Evolutionary conservation across 2,888 invertebrate genomes (phyloP).

Genomic region (Phengaris arion): DNA sequence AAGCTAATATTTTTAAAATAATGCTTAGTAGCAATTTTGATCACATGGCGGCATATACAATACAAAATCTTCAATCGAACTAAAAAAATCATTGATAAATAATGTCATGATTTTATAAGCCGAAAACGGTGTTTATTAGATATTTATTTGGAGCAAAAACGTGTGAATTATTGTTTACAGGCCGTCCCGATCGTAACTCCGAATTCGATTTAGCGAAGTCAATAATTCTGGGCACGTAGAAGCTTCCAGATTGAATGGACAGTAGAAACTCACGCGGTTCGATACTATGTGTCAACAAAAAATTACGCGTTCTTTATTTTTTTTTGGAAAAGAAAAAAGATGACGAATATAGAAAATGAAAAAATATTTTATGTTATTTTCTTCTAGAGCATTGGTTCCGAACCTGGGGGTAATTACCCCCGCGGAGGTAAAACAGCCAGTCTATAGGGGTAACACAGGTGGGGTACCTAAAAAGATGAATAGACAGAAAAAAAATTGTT

Average conservation of each 20-base stretch:
- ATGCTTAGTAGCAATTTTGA: no score
- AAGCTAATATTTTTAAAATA: no score
- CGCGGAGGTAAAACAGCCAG: no score
- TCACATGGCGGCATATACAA: no score
- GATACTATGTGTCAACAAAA: conserved; percentile 21
- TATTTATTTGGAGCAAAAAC: conserved; percentile 7
- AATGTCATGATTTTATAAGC: background rate
- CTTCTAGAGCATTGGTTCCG: no score
- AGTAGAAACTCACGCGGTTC: conserved; percentile 7
- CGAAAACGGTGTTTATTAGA: background rate
- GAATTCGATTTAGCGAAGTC: conserved; percentile 15
- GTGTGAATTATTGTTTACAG: conserved; percentile 27
- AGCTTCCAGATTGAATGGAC: conserved; percentile 20
- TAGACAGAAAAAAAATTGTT: no score
- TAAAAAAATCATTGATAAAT: background rate
- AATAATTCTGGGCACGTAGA: conserved; percentile 24
- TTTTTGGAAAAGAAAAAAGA: background rate
- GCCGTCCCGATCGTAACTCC: conserved; percentile 15
- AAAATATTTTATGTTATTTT: no score
- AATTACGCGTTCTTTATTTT: background rate
- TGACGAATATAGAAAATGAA: no score
- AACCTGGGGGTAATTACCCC: no score
- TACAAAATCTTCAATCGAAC: no score
- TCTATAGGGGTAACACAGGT: no score
- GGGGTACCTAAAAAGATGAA: no score